Evolutionary conservation across 2,888 invertebrate genomes (phyloP).

Genomic region (Trachelus tabidus): DNA sequence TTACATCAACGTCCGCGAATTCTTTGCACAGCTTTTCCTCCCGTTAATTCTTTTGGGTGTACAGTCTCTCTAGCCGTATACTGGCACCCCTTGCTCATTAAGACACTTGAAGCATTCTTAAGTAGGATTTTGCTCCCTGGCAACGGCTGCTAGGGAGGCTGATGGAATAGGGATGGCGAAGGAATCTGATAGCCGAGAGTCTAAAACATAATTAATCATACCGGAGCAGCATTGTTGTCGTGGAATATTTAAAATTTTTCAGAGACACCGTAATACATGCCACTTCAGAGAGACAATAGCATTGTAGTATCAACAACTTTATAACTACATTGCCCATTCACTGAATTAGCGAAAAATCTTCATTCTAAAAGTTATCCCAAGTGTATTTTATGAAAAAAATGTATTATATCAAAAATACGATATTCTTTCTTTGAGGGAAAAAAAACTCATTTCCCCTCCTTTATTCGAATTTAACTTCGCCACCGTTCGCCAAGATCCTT

Average conservation of each 20-base stretch:
- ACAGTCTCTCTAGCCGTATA: not conserved
- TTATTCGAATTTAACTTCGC: not conserved
- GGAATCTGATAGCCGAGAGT: not conserved
- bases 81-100: constrained; percentile 17
- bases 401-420: not conserved
- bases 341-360: not conserved
- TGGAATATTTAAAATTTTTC: not conserved
- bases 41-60: not conserved
- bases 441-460: not conserved
- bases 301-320: not conserved
- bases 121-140: constrained; percentile 13
- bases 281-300: not conserved
- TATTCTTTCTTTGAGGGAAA: not conserved
- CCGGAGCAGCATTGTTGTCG: not conserved
- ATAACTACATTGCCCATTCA: not conserved
- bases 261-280: not conserved
- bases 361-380: not conserved
- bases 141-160: not conserved
- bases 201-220: not conserved
- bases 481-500: not conserved
- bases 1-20: not conserved
- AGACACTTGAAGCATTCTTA: constrained; percentile 20
- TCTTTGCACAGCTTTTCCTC: not conserved
- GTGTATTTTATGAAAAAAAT: not conserved
- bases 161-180: not conserved